Conservation (phyloP, 2,888 invertebrate species). For the Apocheima hispidaria region DNA sequence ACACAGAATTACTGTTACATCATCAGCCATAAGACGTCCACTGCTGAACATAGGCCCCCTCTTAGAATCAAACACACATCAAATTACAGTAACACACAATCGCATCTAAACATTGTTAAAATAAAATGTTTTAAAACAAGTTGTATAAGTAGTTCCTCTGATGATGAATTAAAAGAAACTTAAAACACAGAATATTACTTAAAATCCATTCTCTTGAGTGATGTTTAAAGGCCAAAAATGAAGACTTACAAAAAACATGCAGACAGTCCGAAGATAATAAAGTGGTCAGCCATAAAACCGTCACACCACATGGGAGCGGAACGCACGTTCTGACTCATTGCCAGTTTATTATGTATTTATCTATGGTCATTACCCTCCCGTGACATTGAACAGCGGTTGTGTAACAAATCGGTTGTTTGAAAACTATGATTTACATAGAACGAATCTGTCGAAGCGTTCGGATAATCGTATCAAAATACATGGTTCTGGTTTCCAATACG, state of each 20-base stretch:
- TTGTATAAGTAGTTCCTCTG: too few species aligned
- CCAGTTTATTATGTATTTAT: conserved; percentile 35
- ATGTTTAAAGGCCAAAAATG: neutral
- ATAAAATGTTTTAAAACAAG: too few species aligned
- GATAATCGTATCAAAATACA: conserved; percentile 23
- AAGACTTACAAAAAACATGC: conserved; percentile 20
- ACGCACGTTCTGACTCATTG: conserved; percentile 48
- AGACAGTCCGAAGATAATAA: conserved; percentile 48
- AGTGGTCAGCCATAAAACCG: conserved; percentile 37
- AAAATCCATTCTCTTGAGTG: neutral
- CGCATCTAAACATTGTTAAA: too few species aligned
- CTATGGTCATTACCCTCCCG: conserved; percentile 45
- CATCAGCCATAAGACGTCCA: too few species aligned
- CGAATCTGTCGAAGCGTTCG: conserved; percentile 34
- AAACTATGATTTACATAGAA: conserved; percentile 43
- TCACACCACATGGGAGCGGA: conserved; percentile 50
- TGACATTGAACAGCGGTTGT: conserved; percentile 38
- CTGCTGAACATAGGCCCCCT: too few species aligned
- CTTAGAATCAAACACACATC: too few species aligned
- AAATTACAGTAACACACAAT: too few species aligned
- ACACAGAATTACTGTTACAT: too few species aligned
- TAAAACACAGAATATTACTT: neutral
- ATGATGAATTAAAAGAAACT: neutral
- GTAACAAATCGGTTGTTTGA: conserved; percentile 38
- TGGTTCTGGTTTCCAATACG: conserved; percentile 2